Percentiles rank a stretch among this genome's conserved stretches.
These are phyloP conservation scores for Rhagonycha lutea DNA, from an alignment of 2,888 invertebrate species.

Conservation along the genomic window DNA sequence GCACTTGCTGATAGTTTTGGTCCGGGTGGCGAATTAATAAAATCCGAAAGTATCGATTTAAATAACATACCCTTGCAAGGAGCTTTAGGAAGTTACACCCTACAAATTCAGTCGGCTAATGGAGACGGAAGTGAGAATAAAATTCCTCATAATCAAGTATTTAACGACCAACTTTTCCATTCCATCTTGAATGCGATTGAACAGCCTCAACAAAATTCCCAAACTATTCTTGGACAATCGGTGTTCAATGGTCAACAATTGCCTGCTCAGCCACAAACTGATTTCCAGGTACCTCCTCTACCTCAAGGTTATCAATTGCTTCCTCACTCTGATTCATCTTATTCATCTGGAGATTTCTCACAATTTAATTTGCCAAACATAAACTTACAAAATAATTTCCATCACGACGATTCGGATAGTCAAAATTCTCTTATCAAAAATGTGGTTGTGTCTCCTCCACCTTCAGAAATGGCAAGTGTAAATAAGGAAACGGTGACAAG, in stretches of 20 bases:
- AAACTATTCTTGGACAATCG: slow-evolving; percentile 40
- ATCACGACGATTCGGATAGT: slow-evolving; percentile 37
- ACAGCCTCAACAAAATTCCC: slow-evolving; percentile 59
- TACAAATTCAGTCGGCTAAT: slow-evolving; percentile 77
- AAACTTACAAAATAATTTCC: slow-evolving; percentile 41
- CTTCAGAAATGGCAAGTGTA: slow-evolving; percentile 37
- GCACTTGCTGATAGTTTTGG: slow-evolving; percentile 49
- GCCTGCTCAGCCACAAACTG: slow-evolving; percentile 31
- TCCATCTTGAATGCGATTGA: slow-evolving; percentile 83
- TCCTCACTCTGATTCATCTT: not conserved
- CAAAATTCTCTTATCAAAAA: slow-evolving; percentile 56
- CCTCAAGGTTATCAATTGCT: not conserved
- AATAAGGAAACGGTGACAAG: slow-evolving; percentile 13
- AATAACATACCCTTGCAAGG: slow-evolving; percentile 61
- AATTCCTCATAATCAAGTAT: slow-evolving; percentile 73
- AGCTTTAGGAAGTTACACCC: slow-evolving; percentile 67
- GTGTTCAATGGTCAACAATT: slow-evolving; percentile 44
- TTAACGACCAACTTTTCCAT: slow-evolving; percentile 78
- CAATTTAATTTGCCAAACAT: slow-evolving; percentile 11
- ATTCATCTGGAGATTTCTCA: slow-evolving; percentile 3
- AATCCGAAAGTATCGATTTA: slow-evolving; percentile 52
- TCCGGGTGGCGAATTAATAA: slow-evolving; percentile 48
- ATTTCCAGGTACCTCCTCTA: not conserved
- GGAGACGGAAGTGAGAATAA: slow-evolving; percentile 52
- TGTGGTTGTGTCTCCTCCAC: slow-evolving; percentile 53